Conservation (phyloP, 2,888 invertebrate species). For the Drosophila meridionalis region DNA sequence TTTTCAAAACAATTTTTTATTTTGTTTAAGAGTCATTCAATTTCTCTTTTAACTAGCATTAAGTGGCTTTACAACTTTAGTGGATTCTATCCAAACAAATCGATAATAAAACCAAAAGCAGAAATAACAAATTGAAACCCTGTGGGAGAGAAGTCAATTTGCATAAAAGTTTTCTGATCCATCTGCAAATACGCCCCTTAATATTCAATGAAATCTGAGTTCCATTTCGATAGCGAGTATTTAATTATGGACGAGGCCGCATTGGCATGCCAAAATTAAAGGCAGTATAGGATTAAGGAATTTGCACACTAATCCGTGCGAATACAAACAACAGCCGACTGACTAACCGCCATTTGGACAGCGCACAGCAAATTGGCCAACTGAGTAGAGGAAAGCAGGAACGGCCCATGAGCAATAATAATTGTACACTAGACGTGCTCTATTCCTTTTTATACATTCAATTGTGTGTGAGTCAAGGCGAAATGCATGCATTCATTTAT, state of each 20-base stretch:
- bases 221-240: slow-evolving; percentile 21
- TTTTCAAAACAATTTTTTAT: slow-evolving; percentile 17
- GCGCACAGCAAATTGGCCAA: slow-evolving; percentile 44
- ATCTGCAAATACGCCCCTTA: neutral
- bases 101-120: neutral
- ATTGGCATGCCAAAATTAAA: slow-evolving; percentile 34
- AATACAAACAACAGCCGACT: slow-evolving; percentile 45
- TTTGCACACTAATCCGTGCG: slow-evolving; percentile 66
- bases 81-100: slow-evolving; percentile 11
- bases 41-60: neutral
- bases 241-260: slow-evolving; percentile 20
- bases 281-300: slow-evolving; percentile 67
- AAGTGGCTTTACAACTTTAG: neutral
- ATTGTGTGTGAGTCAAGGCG: slow-evolving; percentile 53
- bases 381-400: slow-evolving; percentile 10
- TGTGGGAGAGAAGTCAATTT: neutral
- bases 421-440: slow-evolving; percentile 34
- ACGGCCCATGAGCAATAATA: slow-evolving; percentile 44
- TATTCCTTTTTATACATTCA: slow-evolving; percentile 32
- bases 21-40: neutral
- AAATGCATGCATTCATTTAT: slow-evolving; percentile 67
- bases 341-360: slow-evolving; percentile 65
- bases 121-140: neutral
- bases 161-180: slow-evolving; percentile 4
- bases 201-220: slow-evolving; percentile 21